Evolutionary conservation across 2,888 invertebrate species (phyloP).

Genomic region (Smittia aterrima): DNA sequence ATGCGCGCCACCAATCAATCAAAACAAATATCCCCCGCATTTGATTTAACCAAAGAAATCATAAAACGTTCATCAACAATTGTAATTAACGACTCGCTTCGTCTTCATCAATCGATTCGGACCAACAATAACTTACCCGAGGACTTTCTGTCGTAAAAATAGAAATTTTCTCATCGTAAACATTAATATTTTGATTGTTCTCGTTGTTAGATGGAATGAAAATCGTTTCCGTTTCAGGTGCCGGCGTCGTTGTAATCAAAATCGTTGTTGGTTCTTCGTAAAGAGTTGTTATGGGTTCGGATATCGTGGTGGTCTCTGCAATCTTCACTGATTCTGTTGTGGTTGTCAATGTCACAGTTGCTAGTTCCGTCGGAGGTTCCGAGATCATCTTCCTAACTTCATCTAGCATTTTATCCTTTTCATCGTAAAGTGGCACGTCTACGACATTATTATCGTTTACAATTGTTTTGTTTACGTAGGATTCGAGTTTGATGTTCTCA

Average conservation of each 20-base stretch:
- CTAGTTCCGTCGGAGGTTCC: slow-evolving; percentile 4
- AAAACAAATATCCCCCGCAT: background rate
- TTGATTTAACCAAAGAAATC: background rate
- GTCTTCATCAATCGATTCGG: background rate
- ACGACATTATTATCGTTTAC: slow-evolving; percentile 25
- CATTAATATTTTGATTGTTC: slow-evolving; percentile 13
- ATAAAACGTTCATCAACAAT: background rate
- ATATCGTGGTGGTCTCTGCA: background rate
- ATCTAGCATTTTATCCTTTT: slow-evolving; percentile 22
- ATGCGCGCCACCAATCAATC: background rate
- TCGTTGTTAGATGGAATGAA: background rate
- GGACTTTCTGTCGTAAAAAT: slow-evolving; percentile 13
- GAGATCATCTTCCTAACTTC: slow-evolving; percentile 11
- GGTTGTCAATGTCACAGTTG: background rate
- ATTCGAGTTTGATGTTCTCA: slow-evolving; percentile 24
- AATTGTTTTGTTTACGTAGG: slow-evolving; percentile 24
- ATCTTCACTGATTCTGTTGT: too few relatives aligned
- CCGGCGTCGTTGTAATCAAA: background rate
- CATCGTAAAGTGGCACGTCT: slow-evolving; percentile 15
- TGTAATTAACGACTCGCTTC: background rate
- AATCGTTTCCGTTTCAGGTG: slow-evolving; percentile 30
- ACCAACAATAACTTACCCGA: background rate
- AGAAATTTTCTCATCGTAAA: slow-evolving; percentile 27
- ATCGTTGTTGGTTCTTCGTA: background rate
- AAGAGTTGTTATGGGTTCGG: background rate